Evolutionary conservation across 1,140 invertebrate genomes (phyloP).

Genomic region (Riptortus pedestris): DNA sequence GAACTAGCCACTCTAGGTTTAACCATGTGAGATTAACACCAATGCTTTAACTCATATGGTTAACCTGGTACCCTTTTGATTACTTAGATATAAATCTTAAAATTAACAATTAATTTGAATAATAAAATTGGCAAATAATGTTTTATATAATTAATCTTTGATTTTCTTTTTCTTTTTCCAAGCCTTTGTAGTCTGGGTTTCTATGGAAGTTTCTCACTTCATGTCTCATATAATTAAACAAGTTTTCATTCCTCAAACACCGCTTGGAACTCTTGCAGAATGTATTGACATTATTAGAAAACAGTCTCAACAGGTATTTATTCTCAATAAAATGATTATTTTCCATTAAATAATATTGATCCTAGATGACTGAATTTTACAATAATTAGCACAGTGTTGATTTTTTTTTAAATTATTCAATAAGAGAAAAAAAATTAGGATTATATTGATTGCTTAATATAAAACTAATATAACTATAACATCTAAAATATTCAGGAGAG

Average conservation of each 20-base stretch:
- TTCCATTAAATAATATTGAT: background rate
- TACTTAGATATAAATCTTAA: too few relatives aligned
- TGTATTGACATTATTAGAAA: slow-evolving; percentile 68
- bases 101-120: background rate
- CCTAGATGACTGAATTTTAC: too few relatives aligned
- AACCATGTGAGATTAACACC: too few relatives aligned
- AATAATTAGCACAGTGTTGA: too few relatives aligned
- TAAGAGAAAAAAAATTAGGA: too few relatives aligned
- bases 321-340: background rate
- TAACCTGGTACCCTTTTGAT: too few relatives aligned
- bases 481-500: too few relatives aligned
- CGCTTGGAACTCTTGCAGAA: slow-evolving; percentile 70
- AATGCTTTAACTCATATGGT: too few relatives aligned
- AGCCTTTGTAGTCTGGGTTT: slow-evolving; percentile 86
- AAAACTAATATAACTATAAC: too few relatives aligned
- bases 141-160: background rate
- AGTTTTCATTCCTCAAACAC: slow-evolving; percentile 83
- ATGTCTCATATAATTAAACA: slow-evolving; percentile 75
- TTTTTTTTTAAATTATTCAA: too few relatives aligned
- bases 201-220: slow-evolving; percentile 71
- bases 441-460: too few relatives aligned
- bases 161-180: background rate
- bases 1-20: too few relatives aligned
- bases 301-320: slow-evolving; percentile 59
- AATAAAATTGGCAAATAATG: slow-evolving; percentile 1